phyloP scores from a whole-genome alignment of 2,888 invertebrate genomes.

The Eucera pruinosa region DNA sequence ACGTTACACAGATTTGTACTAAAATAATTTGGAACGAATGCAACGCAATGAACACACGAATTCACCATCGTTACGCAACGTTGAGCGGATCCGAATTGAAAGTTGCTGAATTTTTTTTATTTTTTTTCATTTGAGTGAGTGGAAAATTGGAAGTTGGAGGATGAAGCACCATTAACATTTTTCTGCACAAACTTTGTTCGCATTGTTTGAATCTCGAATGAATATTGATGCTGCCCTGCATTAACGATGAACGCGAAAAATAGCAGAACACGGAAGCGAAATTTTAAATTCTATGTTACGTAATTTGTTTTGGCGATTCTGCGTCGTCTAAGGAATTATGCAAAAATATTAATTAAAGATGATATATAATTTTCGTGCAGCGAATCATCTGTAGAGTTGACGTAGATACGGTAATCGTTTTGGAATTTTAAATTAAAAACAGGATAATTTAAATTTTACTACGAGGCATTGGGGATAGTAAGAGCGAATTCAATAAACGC shows the following conservation, averaged over 20 bases:
- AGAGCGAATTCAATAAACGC: no score
- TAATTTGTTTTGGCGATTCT: constrained; percentile 26
- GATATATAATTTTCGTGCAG: neutral
- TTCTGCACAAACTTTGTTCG: constrained; percentile 28
- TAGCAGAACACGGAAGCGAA: constrained; percentile 23
- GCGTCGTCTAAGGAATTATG: neutral
- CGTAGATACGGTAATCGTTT: no score
- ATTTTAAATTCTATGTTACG: constrained; percentile 41
- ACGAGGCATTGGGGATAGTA: no score
- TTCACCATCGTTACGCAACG: constrained; percentile 36
- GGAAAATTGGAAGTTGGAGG: constrained; percentile 36
- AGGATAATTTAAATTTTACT: no score
- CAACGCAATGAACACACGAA: neutral
- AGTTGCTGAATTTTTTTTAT: constrained; percentile 11
- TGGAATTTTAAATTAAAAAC: no score
- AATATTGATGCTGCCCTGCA: constrained; percentile 27
- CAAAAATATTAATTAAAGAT: neutral
- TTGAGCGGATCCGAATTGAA: constrained; percentile 31
- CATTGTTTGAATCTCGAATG: constrained; percentile 48
- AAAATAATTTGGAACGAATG: constrained; percentile 63
- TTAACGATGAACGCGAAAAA: constrained; percentile 41
- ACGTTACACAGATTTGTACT: constrained; percentile 51
- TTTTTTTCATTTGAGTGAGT: neutral
- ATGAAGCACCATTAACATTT: constrained; percentile 38
- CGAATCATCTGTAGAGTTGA: neutral